Base-by-base conservation (phyloP, 2,113 vertebrate genomes). In the Centropus bengalensis region DNA sequence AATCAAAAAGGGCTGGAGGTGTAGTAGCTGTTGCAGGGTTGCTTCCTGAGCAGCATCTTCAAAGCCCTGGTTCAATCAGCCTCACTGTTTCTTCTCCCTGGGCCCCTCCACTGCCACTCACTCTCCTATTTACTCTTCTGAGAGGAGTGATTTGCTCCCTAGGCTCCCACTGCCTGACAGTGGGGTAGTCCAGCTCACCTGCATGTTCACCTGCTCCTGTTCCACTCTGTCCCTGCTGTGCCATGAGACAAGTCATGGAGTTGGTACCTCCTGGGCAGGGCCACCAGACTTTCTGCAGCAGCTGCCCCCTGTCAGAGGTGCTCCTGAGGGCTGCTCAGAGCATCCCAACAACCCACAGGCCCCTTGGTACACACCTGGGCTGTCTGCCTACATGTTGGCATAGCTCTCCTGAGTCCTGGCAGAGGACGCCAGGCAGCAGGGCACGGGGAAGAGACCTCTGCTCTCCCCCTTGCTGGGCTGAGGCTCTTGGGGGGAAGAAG, bases 331-430 rank as follows among this genome's bases (percentile, higher is more conserved):
- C 49, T 1, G 5, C 63, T 91, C 44, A 44, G 30, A 58, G 66
- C 36, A 75, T 56, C 49, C 5, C 9, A 56, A 55, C 55, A 60
- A 21, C 12, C 5, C 3, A 0, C 0, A 0, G 27, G n/a, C 20
- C 24, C 22, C 38, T 59, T 2, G 8, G 30, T 15, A 27, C 12
- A 13, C 40, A 6, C 2, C 14, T 0, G 0, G 54, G 10, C 2
- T 27, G 7, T 49, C 28, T 83, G 10, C 22, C 63, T 1, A 1
- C 15, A 3, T 40, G 44, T 33, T 26, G 1, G n/a, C n/a, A 7
- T 10, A 24, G 30, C 42, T 28, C 30, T 40, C 38, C 51, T 28
- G 5, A 16, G 62, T 40, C 42, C 54, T 21, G 18, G 30, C 26
- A 70, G 42, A 76, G 71, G 52, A 21, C 18, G 14, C 19, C 51